Evolutionary conservation across 2,113 vertebrate species (phyloP), one percentile per base, ranked within the genome.

Genomic region (Corythaixoides concolor): DNA sequence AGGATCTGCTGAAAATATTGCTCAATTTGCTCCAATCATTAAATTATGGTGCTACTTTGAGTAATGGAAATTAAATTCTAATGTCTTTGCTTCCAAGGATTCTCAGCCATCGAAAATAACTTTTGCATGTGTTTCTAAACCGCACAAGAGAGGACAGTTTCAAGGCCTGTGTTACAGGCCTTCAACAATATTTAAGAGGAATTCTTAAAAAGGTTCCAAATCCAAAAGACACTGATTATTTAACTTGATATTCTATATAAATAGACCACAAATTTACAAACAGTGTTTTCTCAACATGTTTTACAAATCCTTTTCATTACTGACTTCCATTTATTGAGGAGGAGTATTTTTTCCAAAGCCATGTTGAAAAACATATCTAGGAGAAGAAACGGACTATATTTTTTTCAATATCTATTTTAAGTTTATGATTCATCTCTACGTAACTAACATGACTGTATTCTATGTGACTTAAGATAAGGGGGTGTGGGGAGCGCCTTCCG

Each of bases 351-450:
- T 89, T 77, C 76, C 33, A 92, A 93, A 88, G 64, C 16, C 60
- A 49, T 5, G 14, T 63, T 80, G 35, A 66, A 84, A 94, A 77
- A 45, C 35, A 4, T 39, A 84, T 67, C 55, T 68, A 74, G 76
- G n/a, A 83, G 23, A 93, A 90, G 32, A 83, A 96, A 74, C 4
- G 7, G 5, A 12, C 14, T 67, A 4, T 27, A 43, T 70, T 87
- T 93, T 83, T 63, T 92, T 63, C 35, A 49, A 2, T 74, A 43
- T 74, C 56, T 88, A 52, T 93, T 96, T 94, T 88, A 84, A 83
- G 41, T 74, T 81, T 85, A 39, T 84, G 68, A 90, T 89, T 94
- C 68, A 95, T 89, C 20, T 62, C 80, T 60, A 33, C 0, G 1
- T 81, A 81, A 83, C 83, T 74, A 74, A 90, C 30, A 24, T 63